A percentile compares a stretch with the other conserved stretches of the same genome.
These are phyloP conservation scores for Drosophila fungiperda DNA, from an alignment of 2,888 invertebrate genomes.

Conservation along the genomic window DNA sequence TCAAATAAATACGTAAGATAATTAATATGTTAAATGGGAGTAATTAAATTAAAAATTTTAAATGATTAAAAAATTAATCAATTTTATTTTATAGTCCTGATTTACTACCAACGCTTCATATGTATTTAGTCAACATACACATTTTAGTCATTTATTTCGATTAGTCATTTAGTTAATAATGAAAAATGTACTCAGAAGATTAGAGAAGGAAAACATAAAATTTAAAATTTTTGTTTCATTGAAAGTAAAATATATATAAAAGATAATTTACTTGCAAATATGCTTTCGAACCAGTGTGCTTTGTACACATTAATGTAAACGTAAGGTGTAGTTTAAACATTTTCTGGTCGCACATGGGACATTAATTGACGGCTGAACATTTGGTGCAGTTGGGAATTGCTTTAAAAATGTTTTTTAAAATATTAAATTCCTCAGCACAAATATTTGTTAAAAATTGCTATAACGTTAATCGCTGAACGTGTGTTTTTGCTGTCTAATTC, in stretches of 20 bases:
- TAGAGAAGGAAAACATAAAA: not conserved
- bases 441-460: constrained; percentile 22
- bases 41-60: not conserved
- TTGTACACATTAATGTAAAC: not conserved
- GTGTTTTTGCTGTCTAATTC: constrained; percentile 31
- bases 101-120: not conserved
- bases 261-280: not conserved
- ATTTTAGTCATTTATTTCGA: not conserved
- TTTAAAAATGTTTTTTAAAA: not conserved
- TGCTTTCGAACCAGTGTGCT: constrained; percentile 28
- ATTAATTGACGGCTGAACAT: constrained; percentile 6
- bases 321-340: constrained; percentile 23
- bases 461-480: constrained; percentile 7
- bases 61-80: not conserved
- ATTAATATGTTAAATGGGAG: not conserved
- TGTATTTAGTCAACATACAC: not conserved
- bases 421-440: constrained; percentile 32
- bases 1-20: not conserved
- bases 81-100: not conserved
- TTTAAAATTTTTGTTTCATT: not conserved
- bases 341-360: constrained; percentile 21
- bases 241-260: not conserved
- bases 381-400: constrained; percentile 1
- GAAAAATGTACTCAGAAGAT: not conserved
- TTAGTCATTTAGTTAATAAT: not conserved